Evolutionary conservation across 2,113 vertebrate genomes (phyloP).

Genomic region (Amphiprion percula): DNA sequence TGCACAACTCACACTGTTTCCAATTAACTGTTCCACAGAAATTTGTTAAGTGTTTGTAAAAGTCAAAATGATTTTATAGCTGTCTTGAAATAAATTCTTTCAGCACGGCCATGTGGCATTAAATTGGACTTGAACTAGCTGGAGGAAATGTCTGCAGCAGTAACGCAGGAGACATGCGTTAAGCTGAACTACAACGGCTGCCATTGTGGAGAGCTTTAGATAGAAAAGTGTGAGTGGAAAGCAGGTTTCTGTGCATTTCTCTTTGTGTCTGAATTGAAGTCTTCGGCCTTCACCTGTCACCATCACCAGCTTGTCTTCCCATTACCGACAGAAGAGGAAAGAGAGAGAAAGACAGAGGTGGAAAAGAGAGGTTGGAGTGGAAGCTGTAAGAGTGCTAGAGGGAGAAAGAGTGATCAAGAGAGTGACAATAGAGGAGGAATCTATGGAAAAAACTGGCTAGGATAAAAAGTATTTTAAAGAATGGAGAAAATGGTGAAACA

Average conservation of each 20-base stretch:
- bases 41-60: constrained; percentile 20
- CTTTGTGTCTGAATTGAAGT: constrained; percentile 16
- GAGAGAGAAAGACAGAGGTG: constrained; percentile 15
- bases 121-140: constrained; percentile 19
- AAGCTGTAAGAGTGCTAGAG: constrained; percentile 2
- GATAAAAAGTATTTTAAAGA: constrained; percentile 7
- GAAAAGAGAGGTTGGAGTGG: constrained; percentile 16
- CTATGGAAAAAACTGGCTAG: background rate
- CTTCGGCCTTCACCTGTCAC: constrained; percentile 51
- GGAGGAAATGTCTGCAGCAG: constrained; percentile 39
- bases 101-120: constrained; percentile 15
- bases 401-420: constrained; percentile 3
- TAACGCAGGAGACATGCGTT: constrained; percentile 8
- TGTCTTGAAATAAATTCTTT: constrained; percentile 37
- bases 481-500: background rate
- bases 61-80: constrained; percentile 40
- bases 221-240: constrained; percentile 11
- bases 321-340: constrained; percentile 21
- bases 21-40: constrained; percentile 17
- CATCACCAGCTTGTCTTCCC: constrained; percentile 26
- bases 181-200: constrained; percentile 30
- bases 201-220: constrained; percentile 20
- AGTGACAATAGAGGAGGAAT: background rate
- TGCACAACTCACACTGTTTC: background rate
- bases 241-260: constrained; percentile 15